A percentile compares a stretch with the other conserved stretches of the same genome.
phyloP scores from a whole-genome alignment of 1,140 invertebrate species.

The Trinorchestia longiramus region DNA sequence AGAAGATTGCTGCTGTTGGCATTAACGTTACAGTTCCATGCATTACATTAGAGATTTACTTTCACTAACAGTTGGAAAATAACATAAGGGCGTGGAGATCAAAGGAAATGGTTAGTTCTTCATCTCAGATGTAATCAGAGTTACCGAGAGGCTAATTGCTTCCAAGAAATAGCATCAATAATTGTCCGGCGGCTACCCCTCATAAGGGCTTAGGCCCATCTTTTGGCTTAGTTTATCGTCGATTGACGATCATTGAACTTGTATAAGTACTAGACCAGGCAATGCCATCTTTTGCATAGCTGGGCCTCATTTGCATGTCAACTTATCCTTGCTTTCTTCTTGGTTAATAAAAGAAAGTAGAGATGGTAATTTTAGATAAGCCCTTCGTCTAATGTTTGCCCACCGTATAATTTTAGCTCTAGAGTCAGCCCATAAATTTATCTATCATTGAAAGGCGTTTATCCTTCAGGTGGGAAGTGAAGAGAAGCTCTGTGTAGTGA shows the following conservation, averaged over 20 bases:
- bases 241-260: conserved; percentile 22
- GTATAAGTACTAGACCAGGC: neutral
- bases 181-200: neutral
- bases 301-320: conserved; percentile 13
- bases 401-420: conserved; percentile 13
- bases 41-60: conserved; percentile 41
- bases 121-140: conserved; percentile 4
- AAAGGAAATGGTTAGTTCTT: conserved; percentile 21
- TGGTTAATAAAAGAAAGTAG: conserved; percentile 15
- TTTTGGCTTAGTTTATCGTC: neutral
- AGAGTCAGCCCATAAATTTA: conserved; percentile 40
- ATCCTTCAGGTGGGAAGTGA: conserved; percentile 16
- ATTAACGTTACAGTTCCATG: conserved; percentile 49
- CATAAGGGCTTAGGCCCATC: neutral
- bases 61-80: neutral
- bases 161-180: conserved; percentile 42
- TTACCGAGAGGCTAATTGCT: conserved; percentile 34
- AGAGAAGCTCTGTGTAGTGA: neutral
- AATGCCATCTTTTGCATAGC: conserved; percentile 16
- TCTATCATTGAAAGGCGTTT: conserved; percentile 31
- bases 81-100: conserved; percentile 14
- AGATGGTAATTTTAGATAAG: conserved; percentile 49
- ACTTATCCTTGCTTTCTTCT: neutral
- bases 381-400: neutral
- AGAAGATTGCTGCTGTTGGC: neutral